phyloP scores from a whole-genome alignment of 2,888 invertebrate species.

The Pseudeuparius sepicola region DNA sequence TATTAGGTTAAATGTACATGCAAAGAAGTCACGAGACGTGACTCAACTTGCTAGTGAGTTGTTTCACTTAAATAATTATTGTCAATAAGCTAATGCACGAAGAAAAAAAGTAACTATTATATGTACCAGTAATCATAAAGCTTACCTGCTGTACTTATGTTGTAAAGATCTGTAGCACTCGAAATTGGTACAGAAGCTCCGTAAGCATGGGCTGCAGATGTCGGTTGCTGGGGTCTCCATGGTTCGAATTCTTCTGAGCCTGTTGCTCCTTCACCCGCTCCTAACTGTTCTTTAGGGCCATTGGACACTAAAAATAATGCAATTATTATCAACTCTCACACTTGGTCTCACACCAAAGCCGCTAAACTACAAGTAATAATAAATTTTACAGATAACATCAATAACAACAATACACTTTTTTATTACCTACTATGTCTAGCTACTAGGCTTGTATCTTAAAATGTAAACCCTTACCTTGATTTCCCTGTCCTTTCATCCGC shows the following conservation, averaged over 20 bases:
- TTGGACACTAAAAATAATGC: constrained; percentile 53
- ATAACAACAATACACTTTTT: too few species aligned
- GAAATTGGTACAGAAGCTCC: constrained; percentile 49
- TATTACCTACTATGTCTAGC: background rate
- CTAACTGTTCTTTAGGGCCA: constrained; percentile 72
- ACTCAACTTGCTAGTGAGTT: too few species aligned
- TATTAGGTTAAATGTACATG: too few species aligned
- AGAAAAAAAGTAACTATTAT: too few species aligned
- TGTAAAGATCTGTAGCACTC: constrained; percentile 61
- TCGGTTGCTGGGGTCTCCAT: constrained; percentile 65
- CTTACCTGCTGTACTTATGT: constrained; percentile 49
- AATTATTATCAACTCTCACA: too few species aligned
- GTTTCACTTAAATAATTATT: too few species aligned
- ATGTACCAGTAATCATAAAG: too few species aligned
- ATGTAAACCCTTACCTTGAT: constrained; percentile 57
- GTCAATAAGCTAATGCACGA: too few species aligned
- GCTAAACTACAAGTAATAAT: too few species aligned
- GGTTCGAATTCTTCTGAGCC: constrained; percentile 58
- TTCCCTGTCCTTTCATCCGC: constrained; percentile 83
- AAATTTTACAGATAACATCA: too few species aligned
- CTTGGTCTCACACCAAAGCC: too few species aligned
- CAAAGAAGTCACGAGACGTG: too few species aligned
- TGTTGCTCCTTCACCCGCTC: constrained; percentile 51
- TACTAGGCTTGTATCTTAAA: constrained; percentile 1
- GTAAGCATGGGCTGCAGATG: constrained; percentile 42